These are phyloP conservation scores for Salticus scenicus DNA, from an alignment of 2,888 invertebrate genomes.

Conservation along the genomic window DNA sequence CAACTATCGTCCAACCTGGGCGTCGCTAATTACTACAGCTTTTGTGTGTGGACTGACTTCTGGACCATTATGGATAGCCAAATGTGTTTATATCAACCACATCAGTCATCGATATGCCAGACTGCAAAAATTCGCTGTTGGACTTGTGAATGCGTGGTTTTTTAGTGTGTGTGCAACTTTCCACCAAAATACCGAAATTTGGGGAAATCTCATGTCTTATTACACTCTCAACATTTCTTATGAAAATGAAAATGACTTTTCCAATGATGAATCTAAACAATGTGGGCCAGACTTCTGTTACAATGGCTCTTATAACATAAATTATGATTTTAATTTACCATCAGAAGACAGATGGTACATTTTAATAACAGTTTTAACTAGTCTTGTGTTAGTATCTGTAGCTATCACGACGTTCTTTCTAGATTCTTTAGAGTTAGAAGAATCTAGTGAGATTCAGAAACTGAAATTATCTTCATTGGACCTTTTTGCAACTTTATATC, in stretches of 20 bases:
- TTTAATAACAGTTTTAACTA: slow-evolving; percentile 91
- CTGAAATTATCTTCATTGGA: slow-evolving; percentile 75
- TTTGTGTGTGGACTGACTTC: slow-evolving; percentile 94
- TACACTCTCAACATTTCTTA: slow-evolving; percentile 72
- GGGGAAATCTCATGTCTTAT: slow-evolving; percentile 97
- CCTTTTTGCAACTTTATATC: slow-evolving; percentile 90
- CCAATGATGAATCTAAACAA: neutral
- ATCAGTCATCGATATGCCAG: slow-evolving; percentile 93
- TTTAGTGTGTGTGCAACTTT: slow-evolving; percentile 99
- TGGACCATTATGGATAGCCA: slow-evolving; percentile 99
- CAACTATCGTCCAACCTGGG: slow-evolving; percentile 91
- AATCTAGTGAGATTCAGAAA: slow-evolving; percentile 72
- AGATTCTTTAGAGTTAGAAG: slow-evolving; percentile 90
- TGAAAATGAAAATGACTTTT: neutral
- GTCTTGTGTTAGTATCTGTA: slow-evolving; percentile 89
- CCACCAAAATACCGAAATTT: slow-evolving; percentile 97
- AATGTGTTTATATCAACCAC: slow-evolving; percentile 96
- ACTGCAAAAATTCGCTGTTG: slow-evolving; percentile 77
- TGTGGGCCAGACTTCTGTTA: slow-evolving; percentile 71
- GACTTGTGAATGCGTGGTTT: slow-evolving; percentile 95
- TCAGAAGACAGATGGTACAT: slow-evolving; percentile 90
- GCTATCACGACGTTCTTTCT: slow-evolving; percentile 90
- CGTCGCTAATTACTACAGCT: slow-evolving; percentile 92
- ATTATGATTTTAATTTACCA: slow-evolving; percentile 84
- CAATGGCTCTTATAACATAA: slow-evolving; percentile 18